These are phyloP conservation scores for Drosophila serrata DNA, from an alignment of 1,140 invertebrate genomes.

Conservation along the genomic window DNA sequence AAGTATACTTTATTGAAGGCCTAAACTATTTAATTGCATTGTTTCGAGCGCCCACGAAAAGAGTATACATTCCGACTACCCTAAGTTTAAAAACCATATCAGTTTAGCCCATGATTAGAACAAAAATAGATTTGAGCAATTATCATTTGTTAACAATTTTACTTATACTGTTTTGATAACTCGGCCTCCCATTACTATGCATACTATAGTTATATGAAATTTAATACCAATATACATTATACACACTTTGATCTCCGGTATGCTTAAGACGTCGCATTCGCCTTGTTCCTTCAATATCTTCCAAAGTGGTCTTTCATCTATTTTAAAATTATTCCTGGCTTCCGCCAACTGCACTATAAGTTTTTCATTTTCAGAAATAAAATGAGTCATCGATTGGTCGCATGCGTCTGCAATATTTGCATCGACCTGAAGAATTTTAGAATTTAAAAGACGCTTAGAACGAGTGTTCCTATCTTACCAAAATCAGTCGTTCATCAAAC, in stretches of 20 bases:
- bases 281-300: slow-evolving; percentile 67
- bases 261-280: slow-evolving; percentile 76
- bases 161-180: not conserved
- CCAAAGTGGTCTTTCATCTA: slow-evolving; percentile 67
- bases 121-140: too few relatives aligned
- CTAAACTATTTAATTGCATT: not conserved
- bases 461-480: slow-evolving; percentile 44
- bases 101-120: not conserved
- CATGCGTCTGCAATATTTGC: slow-evolving; percentile 68
- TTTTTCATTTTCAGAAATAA: slow-evolving; percentile 57
- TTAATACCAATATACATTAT: not conserved
- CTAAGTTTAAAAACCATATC: not conserved
- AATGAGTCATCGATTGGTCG: slow-evolving; percentile 64
- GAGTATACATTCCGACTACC: not conserved
- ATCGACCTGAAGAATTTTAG: slow-evolving; percentile 43
- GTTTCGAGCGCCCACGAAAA: not conserved
- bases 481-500: slow-evolving; percentile 58
- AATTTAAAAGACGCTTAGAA: not conserved
- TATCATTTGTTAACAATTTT: too few relatives aligned
- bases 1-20: not conserved
- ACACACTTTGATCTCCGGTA: slow-evolving; percentile 61
- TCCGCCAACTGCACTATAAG: slow-evolving; percentile 36
- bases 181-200: not conserved
- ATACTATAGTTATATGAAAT: not conserved
- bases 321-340: slow-evolving; percentile 12